Evolutionary conservation across 2,888 invertebrate species (phyloP).

Genomic region (Parapristionchus giblindavisi): DNA sequence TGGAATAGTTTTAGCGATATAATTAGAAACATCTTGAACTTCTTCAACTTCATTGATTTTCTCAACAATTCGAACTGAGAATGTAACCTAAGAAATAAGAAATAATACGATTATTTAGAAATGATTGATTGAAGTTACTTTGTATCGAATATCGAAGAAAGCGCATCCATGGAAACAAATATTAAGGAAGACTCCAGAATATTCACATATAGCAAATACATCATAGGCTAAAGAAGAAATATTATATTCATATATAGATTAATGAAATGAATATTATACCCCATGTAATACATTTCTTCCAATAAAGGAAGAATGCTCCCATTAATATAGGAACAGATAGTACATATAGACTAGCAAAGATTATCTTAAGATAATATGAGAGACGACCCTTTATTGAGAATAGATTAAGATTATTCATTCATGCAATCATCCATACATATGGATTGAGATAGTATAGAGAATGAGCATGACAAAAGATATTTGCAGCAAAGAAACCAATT

Average conservation of each 20-base stretch:
- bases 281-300: constrained; percentile 68
- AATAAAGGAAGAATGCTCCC: constrained; percentile 65
- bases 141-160: constrained; percentile 68
- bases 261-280: constrained; percentile 47
- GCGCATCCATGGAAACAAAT: constrained; percentile 68
- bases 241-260: neutral
- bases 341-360: constrained; percentile 60
- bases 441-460: constrained; percentile 68
- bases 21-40: neutral
- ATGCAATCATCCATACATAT: constrained; percentile 54
- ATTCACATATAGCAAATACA: constrained; percentile 67
- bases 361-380: constrained; percentile 65
- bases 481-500: constrained; percentile 66
- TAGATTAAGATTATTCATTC: neutral
- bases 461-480: constrained; percentile 66
- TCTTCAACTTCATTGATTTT: constrained; percentile 24
- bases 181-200: constrained; percentile 66
- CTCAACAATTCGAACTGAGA: constrained; percentile 33
- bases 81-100: constrained; percentile 28
- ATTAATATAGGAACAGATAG: constrained; percentile 67
- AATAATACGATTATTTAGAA: neutral
- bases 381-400: constrained; percentile 58
- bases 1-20: neutral
- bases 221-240: constrained; percentile 66
- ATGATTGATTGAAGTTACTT: constrained; percentile 46